A percentile compares a stretch with the other conserved stretches of the same genome.
Conservation (phyloP, 2,113 vertebrate species). For the Ptyas mucosa region DNA sequence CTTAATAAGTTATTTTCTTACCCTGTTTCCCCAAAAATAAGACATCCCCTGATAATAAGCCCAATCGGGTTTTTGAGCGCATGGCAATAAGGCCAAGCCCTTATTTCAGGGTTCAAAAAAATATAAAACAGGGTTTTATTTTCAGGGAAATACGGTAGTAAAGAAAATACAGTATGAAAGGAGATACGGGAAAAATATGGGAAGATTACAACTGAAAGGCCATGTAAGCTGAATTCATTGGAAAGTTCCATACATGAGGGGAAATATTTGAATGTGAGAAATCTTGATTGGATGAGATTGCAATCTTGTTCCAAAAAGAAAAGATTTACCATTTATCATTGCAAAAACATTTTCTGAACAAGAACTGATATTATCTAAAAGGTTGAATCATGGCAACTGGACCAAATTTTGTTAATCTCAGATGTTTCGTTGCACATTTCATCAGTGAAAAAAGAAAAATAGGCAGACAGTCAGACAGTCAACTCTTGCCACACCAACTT, state of each 20-base stretch:
- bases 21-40: too few species aligned
- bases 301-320: conserved; percentile 7
- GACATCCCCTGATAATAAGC: too few species aligned
- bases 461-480: background rate
- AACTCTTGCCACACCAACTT: background rate
- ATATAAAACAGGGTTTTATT: too few species aligned
- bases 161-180: background rate
- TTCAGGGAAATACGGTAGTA: too few species aligned
- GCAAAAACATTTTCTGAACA: conserved; percentile 14
- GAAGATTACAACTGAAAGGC: background rate
- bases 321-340: conserved; percentile 23
- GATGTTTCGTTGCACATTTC: background rate
- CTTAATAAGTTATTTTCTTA: background rate
- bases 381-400: too few species aligned
- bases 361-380: conserved; percentile 7
- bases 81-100: too few species aligned
- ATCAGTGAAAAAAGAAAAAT: background rate
- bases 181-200: background rate
- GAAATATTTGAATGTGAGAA: background rate
- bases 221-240: background rate
- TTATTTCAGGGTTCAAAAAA: too few species aligned
- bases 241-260: background rate
- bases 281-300: conserved; percentile 17
- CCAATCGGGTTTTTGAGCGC: too few species aligned
- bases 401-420: too few species aligned